Evolutionary conservation across 2,888 invertebrate species (phyloP), one percentile per base, ranked within the genome.

Genomic region (Isoperla grammatica): DNA sequence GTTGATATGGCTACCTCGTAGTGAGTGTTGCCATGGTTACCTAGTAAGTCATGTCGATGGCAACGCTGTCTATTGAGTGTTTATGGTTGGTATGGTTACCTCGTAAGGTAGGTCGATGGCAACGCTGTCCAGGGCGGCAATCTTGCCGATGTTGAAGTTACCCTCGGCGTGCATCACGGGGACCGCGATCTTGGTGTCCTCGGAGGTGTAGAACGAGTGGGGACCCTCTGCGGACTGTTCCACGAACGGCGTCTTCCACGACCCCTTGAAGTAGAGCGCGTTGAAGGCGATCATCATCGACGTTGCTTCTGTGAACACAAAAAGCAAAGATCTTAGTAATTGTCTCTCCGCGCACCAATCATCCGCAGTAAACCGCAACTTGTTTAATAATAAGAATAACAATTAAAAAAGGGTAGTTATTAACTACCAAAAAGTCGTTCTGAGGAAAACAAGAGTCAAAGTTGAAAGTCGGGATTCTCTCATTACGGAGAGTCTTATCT

Each of bases 201-300:
- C 61, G 1, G 66, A 57, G 20, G 50, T 61, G 60, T 68, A 66
- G 60, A 69, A 68, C 12, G 63, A 17, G 19, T 56, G 40, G 35
- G 45, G 42, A 13, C 60, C 61, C 19, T 65, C 60, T n/a, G 45
- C 11, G 1, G n/a, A 19, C 15, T 29, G 11, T 4, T 20, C 20
- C 6, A 62, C 57, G 61, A 70, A 68, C 1, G 68, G 68, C 13
- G 60, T 63, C 20, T 62, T 65, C 70, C 70, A 71, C 20, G 60
- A 61, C n/a, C 69, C 71, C 46, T 65, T 65, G 67, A 66, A 71
- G 65, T 69, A 71, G 37, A 70, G 65, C 2, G 68, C 71, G 60
- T 71, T 71, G 65, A 71, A 71, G n/a, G 67, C 63, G 13, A 70
- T 65, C 66, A 70, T 70, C 43, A 65, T 54, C 48, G 59, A 22